These are phyloP conservation scores for Omphaloscelis lunosa DNA, from an alignment of 2,888 invertebrate genomes.

Conservation along the genomic window DNA sequence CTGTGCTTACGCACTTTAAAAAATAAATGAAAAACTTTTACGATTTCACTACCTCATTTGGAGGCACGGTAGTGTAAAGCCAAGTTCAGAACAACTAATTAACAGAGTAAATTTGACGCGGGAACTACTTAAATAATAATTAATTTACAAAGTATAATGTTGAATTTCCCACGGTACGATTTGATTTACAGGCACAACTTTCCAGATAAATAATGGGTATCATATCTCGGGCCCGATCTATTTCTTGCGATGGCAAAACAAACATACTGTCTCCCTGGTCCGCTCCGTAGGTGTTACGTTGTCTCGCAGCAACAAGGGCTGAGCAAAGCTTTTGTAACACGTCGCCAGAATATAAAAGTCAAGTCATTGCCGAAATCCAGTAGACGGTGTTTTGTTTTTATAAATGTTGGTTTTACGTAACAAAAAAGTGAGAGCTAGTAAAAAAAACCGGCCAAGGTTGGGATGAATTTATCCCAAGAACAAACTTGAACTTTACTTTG, in stretches of 20 bases:
- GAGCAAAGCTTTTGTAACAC: not conserved
- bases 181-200: constrained; percentile 17
- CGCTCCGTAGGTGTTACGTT: too few relatives aligned
- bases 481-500: too few relatives aligned
- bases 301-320: too few relatives aligned
- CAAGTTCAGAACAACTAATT: not conserved
- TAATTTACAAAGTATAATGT: constrained; percentile 11
- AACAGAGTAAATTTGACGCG: not conserved
- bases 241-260: constrained; percentile 23
- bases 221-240: not conserved
- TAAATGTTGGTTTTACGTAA: not conserved
- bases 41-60: not conserved
- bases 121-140: constrained; percentile 2
- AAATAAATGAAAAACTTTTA: constrained; percentile 11
- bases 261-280: not conserved
- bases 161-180: not conserved
- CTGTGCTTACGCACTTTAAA: too few relatives aligned
- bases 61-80: not conserved
- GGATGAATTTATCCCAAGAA: too few relatives aligned
- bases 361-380: constrained; percentile 28
- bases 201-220: not conserved
- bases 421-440: not conserved
- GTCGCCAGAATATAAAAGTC: constrained; percentile 14
- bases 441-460: too few relatives aligned
- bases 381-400: constrained; percentile 10